Conservation (phyloP, 2,113 vertebrate species). For the Mormyrus iriodes region DNA sequence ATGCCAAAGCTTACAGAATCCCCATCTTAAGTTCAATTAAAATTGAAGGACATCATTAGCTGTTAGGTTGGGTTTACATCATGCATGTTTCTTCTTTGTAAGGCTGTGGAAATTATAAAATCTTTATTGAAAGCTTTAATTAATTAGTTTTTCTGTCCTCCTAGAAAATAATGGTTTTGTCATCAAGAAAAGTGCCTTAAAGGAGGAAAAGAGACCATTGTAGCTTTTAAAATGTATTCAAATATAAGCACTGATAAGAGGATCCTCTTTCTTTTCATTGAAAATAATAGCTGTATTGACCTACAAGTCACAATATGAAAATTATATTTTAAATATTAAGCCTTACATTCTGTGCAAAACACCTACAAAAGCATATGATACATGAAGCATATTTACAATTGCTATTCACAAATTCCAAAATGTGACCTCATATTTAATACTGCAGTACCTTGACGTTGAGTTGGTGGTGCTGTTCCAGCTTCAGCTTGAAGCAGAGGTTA, state of each 20-base stretch:
- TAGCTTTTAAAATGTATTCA: constrained; percentile 57
- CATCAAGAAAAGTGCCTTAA: constrained; percentile 40
- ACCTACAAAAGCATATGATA: constrained; percentile 87
- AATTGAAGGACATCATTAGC: background rate
- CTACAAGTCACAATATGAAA: constrained; percentile 54
- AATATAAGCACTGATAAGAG: constrained; percentile 36
- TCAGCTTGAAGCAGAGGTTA: constrained; percentile 59
- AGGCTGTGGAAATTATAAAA: constrained; percentile 23
- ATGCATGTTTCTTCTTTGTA: background rate
- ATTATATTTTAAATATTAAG: constrained; percentile 52
- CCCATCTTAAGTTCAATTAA: background rate
- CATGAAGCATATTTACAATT: constrained; percentile 89
- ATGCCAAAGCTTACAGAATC: background rate
- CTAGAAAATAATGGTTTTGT: constrained; percentile 36
- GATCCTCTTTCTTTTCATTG: constrained; percentile 29
- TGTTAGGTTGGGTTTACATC: background rate
- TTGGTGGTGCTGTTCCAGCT: constrained; percentile 48
- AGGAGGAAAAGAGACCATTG: constrained; percentile 38
- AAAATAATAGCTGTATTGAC: constrained; percentile 54
- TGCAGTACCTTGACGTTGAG: constrained; percentile 79
- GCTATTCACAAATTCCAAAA: constrained; percentile 73
- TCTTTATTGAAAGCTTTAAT: constrained; percentile 33
- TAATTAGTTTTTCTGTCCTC: constrained; percentile 42
- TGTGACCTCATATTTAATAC: constrained; percentile 71
- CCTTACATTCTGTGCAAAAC: constrained; percentile 89